These are phyloP conservation scores for Chloroceryle amazona DNA, from an alignment of 2,797 vertebrate genomes.

Conservation along the genomic window DNA sequence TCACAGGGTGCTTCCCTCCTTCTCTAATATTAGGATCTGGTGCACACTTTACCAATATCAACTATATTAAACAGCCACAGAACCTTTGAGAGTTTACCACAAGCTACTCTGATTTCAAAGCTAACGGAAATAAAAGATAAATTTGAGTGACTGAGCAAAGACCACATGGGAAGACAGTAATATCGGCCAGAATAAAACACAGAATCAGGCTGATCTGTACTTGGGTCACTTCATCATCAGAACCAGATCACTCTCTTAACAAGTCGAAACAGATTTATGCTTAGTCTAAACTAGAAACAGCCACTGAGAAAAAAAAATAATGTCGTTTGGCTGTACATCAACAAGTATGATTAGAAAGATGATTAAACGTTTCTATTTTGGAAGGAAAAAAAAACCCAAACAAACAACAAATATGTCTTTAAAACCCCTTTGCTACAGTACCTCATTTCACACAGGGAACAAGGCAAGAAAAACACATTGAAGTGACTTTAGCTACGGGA, in stretches of 20 bases:
- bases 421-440: conserved; percentile 10
- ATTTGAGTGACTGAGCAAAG: conserved; percentile 4
- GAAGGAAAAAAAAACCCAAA: not conserved
- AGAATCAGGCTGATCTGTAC: not conserved
- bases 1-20: not conserved
- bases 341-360: conserved; percentile 33
- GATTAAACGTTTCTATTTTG: conserved; percentile 41
- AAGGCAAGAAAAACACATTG: conserved; percentile 8
- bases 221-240: not conserved
- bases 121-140: not conserved
- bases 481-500: not conserved
- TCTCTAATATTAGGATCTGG: not conserved
- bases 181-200: accelerated
- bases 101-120: not conserved
- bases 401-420: not conserved
- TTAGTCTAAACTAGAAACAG: conserved; percentile 30
- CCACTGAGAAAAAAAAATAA: not conserved
- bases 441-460: not conserved
- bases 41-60: not conserved
- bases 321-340: not conserved
- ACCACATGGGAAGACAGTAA: not conserved
- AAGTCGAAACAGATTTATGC: not conserved
- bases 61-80: not conserved
- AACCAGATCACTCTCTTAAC: not conserved
- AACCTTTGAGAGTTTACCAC: not conserved